Evolutionary conservation across 2,113 vertebrate genomes (phyloP).

Genomic region (Campylorhamphus procurvoides): DNA sequence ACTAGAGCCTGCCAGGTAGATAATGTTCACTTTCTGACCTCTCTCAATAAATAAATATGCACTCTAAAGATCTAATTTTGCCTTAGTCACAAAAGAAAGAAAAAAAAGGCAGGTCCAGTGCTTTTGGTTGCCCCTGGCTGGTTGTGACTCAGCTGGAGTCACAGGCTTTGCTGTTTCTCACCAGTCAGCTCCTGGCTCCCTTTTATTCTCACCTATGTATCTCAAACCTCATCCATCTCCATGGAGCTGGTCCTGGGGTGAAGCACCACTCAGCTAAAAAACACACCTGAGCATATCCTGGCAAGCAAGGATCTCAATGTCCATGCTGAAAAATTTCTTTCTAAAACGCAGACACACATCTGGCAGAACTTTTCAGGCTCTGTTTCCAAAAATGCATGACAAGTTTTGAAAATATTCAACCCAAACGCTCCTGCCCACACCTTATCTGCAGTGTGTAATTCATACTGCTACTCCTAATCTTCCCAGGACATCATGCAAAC

Average conservation of each 20-base stretch:
- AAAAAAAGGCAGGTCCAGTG: background rate
- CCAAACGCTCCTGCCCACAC: background rate
- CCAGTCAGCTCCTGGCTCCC: background rate
- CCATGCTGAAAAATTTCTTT: fast-evolving
- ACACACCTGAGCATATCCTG: background rate
- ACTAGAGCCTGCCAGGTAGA: background rate
- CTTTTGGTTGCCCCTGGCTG: background rate
- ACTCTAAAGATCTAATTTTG: background rate
- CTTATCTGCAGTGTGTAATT: background rate
- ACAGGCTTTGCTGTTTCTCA: background rate
- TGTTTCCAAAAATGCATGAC: background rate
- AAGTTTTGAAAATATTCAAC: background rate
- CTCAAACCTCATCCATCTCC: background rate
- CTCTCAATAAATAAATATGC: background rate
- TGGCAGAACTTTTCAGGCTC: background rate
- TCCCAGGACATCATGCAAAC: background rate
- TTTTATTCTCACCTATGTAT: background rate
- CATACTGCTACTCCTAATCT: background rate
- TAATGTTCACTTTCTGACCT: background rate
- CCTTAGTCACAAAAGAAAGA: background rate
- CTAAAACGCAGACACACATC: background rate
- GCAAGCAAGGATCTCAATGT: background rate
- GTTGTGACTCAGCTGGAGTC: background rate
- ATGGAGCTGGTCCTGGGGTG: background rate
- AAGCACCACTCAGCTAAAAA: background rate